phyloP scores from a whole-genome alignment of 2,113 vertebrate genomes.

The Toxotes jaculatrix region DNA sequence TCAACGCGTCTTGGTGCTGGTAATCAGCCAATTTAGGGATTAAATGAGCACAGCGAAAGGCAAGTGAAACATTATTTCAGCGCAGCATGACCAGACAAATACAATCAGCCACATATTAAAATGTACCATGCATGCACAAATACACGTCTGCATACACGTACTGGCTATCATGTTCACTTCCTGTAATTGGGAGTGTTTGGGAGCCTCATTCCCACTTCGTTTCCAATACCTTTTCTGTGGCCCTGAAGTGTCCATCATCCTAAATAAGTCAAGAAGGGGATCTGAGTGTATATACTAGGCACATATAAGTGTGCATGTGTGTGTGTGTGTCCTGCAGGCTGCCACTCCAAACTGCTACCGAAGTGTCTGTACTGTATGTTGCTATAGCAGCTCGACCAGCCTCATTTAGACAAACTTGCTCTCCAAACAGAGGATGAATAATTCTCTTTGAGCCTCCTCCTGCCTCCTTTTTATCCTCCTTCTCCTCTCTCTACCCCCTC shows the following conservation, averaged over 20 bases:
- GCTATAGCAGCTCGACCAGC: constrained; percentile 53
- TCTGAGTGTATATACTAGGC: background rate
- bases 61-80: constrained; percentile 56
- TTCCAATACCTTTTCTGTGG: background rate
- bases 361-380: constrained; percentile 39
- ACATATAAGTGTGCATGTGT: too few species aligned
- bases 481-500: background rate
- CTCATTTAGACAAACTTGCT: constrained; percentile 81
- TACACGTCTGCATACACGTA: background rate
- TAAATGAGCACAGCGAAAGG: constrained; percentile 57
- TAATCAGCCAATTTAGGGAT: constrained; percentile 61
- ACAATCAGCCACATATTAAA: constrained; percentile 51
- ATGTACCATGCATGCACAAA: constrained; percentile 4
- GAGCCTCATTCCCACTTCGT: background rate
- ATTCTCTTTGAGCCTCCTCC: constrained; percentile 87
- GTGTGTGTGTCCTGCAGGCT: constrained; percentile 18
- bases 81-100: constrained; percentile 59
- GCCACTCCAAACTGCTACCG: background rate
- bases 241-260: constrained; percentile 22
- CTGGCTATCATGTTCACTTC: constrained; percentile 1
- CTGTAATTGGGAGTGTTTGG: constrained; percentile 8
- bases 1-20: constrained; percentile 21
- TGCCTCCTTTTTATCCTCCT: constrained; percentile 9
- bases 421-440: constrained; percentile 88
- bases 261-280: background rate